Evolutionary conservation across 2,888 invertebrate genomes (phyloP).

Genomic region (Taphrorychus bicolor): DNA sequence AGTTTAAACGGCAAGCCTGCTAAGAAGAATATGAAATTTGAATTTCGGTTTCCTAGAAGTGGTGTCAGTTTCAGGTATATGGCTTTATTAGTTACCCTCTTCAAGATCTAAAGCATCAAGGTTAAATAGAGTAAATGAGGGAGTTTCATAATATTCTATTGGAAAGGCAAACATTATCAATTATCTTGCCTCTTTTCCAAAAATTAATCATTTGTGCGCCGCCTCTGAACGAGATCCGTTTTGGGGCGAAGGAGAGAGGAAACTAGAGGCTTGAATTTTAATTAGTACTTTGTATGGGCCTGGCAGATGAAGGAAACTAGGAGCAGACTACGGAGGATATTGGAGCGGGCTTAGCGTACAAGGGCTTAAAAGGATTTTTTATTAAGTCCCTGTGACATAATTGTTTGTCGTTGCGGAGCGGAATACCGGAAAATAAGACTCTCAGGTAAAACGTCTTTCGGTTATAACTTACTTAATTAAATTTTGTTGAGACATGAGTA

Average conservation of each 20-base stretch:
- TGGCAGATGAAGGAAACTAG: constrained; percentile 42
- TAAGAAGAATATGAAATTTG: too few species aligned
- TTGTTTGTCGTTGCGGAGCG: constrained; percentile 28
- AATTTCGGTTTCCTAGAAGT: too few species aligned
- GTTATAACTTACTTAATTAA: neutral
- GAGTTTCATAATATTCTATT: neutral
- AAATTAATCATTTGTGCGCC: constrained; percentile 23
- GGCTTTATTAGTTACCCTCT: too few species aligned
- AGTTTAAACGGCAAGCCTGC: too few species aligned
- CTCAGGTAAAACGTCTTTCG: neutral
- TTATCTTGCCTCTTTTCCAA: too few species aligned
- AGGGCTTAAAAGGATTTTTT: constrained; percentile 39
- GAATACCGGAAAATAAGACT: constrained; percentile 28
- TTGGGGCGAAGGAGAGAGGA: constrained; percentile 41
- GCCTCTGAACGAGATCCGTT: constrained; percentile 37
- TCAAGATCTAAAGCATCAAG: too few species aligned
- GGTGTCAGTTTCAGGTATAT: too few species aligned
- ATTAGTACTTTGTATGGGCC: constrained; percentile 53
- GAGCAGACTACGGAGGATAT: constrained; percentile 41
- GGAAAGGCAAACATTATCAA: too few species aligned
- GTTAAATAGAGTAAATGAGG: neutral
- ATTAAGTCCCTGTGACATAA: constrained; percentile 37
- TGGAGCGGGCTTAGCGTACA: constrained; percentile 38
- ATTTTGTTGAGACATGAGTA: neutral
- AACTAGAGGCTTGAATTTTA: constrained; percentile 55